Conservation (phyloP, 2,113 vertebrate genomes). For the Cisticola juncidis region DNA sequence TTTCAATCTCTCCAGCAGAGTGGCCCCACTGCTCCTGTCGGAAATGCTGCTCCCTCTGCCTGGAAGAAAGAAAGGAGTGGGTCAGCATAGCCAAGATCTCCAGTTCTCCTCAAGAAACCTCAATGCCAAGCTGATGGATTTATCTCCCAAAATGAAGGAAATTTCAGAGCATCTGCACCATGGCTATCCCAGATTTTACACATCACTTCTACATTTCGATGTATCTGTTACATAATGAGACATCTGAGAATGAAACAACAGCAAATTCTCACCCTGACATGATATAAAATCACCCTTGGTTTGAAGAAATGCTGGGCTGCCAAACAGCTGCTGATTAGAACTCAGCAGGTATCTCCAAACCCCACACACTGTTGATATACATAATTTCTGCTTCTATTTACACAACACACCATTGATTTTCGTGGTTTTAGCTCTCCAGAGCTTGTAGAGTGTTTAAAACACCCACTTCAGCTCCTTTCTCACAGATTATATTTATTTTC, state of each 20-base stretch:
- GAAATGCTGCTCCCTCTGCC: slow-evolving; percentile 14
- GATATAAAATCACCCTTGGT: neutral
- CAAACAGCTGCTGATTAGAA: neutral
- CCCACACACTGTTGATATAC: neutral
- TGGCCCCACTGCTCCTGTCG: slow-evolving; percentile 46
- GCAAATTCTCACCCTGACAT: neutral
- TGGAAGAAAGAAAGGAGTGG: neutral
- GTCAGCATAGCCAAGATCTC: neutral
- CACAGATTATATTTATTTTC: neutral
- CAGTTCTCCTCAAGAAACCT: neutral
- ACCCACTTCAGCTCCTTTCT: neutral
- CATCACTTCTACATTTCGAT: neutral
- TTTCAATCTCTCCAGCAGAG: slow-evolving; percentile 27
- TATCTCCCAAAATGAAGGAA: neutral
- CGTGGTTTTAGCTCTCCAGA: neutral
- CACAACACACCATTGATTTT: neutral
- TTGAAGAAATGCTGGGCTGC: neutral
- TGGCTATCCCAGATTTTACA: neutral
- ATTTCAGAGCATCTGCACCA: neutral
- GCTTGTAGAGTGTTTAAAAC: neutral
- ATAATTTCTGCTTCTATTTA: neutral
- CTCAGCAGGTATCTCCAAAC: neutral
- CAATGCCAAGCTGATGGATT: neutral
- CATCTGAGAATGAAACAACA: neutral
- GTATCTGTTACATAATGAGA: neutral